Conservation (phyloP, 1,140 invertebrate species). For the Euwallacea similis region DNA sequence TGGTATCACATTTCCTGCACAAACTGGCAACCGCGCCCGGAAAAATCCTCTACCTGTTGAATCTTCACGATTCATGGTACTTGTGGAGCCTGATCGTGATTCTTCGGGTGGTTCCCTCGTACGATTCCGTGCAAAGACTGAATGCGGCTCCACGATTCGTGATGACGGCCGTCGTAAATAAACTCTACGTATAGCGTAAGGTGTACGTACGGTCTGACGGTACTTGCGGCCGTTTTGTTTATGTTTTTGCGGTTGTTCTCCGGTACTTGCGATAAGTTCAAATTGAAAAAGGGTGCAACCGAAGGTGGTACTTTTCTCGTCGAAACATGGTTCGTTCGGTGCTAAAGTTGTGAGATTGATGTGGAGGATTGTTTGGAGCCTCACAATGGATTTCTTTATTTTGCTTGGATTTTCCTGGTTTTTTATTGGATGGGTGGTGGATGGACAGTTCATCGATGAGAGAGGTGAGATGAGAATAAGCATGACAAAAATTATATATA, state of each 20-base stretch:
- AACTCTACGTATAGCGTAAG: background rate
- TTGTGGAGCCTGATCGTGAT: background rate
- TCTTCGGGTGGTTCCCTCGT: constrained; percentile 4
- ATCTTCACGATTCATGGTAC: constrained; percentile 1
- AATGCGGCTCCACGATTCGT: background rate
- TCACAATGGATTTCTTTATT: constrained; percentile 7
- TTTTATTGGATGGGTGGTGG: background rate
- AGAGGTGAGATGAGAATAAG: background rate
- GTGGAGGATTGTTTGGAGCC: background rate
- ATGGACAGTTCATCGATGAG: constrained; percentile 2
- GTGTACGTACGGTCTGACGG: constrained; percentile 2
- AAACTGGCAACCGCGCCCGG: background rate
- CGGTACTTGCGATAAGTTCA: background rate
- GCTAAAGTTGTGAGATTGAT: background rate
- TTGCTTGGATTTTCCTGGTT: background rate
- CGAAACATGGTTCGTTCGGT: background rate
- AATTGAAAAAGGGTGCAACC: background rate
- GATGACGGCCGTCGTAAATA: background rate
- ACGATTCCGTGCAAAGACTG: background rate
- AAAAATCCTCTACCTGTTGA: constrained; percentile 5
- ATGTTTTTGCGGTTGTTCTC: constrained; percentile 1
- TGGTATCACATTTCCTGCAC: background rate
- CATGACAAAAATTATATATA: background rate
- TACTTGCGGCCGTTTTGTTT: background rate
- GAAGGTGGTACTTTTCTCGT: background rate